Base-by-base conservation (phyloP, 2,797 vertebrate species). In the Sphaeramia orbicularis region DNA sequence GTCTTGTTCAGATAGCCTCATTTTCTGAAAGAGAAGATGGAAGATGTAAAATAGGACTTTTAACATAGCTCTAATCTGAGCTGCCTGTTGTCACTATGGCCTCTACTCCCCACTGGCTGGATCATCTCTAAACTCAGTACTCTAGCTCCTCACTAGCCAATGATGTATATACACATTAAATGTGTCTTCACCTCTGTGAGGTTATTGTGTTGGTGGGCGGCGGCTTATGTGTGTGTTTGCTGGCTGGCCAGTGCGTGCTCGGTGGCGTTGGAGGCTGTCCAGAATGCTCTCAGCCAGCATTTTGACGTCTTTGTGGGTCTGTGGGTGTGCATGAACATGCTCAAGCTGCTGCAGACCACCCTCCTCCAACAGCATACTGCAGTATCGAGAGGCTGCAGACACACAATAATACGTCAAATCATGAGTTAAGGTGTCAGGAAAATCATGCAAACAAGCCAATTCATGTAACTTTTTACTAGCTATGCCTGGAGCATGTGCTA, bases 311-410 rank as follows among this genome's bases (percentile, higher is more conserved):
- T 86, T 88, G 72, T 99, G 96, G n/a, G 96, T 98, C 87, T 96
- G 93, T 7, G 95, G 94, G 1, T 97, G 94, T 4, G 95, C 90
- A 70, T 95, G 94, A 75, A 99, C 96, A 12, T 86, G 94, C 89
- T 98, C 95, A 51, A 99, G 93, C 74, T 98, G 96, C 80, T 94
- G 95, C 70, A 98, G 87, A 35, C 98, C 98, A 9, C 97, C 98
- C 88, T 99, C 98, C 89, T 99, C 97, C 85, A 99, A 91, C 89
- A 99, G 79, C 98, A 99, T 99, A 89, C 95, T 98, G 94, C 98
- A 99, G 81, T 99, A 99, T 8, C 98, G 96, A 52, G 95, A 74
- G 2, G 97, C 97, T 96, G 93, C 57, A 85, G 78, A 68, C 43
- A 50, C 21, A 61, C 3, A 2, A 53, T 0, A 37, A 2, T 27